Base-by-base conservation (phyloP, 2,888 invertebrate species). In the Eupithecia tripunctaria region DNA sequence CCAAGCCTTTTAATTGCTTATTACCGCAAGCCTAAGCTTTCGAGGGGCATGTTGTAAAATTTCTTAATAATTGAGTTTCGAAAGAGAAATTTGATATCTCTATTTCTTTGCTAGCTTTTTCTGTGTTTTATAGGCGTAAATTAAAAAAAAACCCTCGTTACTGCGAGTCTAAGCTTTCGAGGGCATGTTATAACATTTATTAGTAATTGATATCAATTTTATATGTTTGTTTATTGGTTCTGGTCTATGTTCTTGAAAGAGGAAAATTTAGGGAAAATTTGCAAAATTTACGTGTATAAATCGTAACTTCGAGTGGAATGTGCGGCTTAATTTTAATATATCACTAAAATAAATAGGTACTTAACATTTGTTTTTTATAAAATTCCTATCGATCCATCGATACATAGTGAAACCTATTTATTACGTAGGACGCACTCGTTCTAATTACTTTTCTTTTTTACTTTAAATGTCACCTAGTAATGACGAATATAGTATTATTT, bases 1-100 rank as follows among this genome's bases (percentile, higher is more conserved):
- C 70, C 73, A 77, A 73, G 71, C 70, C 71, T 78, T 76, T 43
- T 75, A 68, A 70, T 67, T 75, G 43, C 41, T 27, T 73, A 75
- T 78, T 77, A 72, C 71, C 63, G 70, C 73, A 56, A 67, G 66
- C 36, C 64, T 66, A 65, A 67, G 66, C 59, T 63, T 63, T 56
- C 56, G 67, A 68, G 64, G 68, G 68, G 62, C 56, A 68, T 60
- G 67, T 25, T 25, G 2, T 56, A 56, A 56, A 56, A 56, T 25
- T 25, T 25, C 25, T n/a, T 56, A 14, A 25, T 12, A 5, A 14
- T 47, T n/a, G 47, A 47, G 15, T 51, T 21, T 21, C n/a, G 10
- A 21, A 10, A 47, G 10, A 51, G 0, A 21, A 21, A 47, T n/a
- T 47, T n/a, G 10, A 51, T 21, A 21, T 10, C 8, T 47, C 8